Base-by-base conservation (phyloP, 1,140 invertebrate species). In the Pararge aegeria region DNA sequence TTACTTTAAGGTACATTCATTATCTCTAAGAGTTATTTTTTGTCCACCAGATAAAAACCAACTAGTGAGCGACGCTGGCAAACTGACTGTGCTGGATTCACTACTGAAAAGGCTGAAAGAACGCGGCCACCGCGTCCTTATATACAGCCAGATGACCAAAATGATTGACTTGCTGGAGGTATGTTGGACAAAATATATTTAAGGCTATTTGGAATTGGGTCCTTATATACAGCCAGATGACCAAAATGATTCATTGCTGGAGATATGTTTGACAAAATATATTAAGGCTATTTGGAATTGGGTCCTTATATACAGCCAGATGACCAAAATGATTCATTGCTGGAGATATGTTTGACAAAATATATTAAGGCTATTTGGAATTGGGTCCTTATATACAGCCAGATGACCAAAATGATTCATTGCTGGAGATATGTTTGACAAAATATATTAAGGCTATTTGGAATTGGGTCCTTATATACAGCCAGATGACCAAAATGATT, bases 391-490 rank as follows among this genome's bases (percentile, higher is more conserved):
- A 97, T 99, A 70, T 99, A 98, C 86, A 98, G 97, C 4, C 97
- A 99, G 89, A 98, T 99, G 97, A 98, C 97, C 0, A 95, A 96
- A 82, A 98, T 98, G 97, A 96, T 99, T 68, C 98, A 99, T 90
- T 99, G 16, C 84, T 99, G 42, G 97, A 98, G 93, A 97, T 98
- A 83, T 86, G 67, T 61, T 19, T 4, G 37, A 15, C 37, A 29
- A 10, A 10, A 18, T 19, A 10, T 29, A 37, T 52, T 63, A 49
- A 13, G 59, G 15, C 20, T 57, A 16, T 29, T n/a, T 68, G 77
- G 83, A n/a, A n/a, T n/a, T n/a, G 97, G 61, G 98, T 99, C 0
- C 91, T 99, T 5, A 97, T 99, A 70, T 99, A 98, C 86, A 98
- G 97, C 4, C 98, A 99, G 89, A 98, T 99, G 97, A 98, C 97